Base-by-base conservation (phyloP, 1,140 invertebrate species). In the Trichonephila inaurata region DNA sequence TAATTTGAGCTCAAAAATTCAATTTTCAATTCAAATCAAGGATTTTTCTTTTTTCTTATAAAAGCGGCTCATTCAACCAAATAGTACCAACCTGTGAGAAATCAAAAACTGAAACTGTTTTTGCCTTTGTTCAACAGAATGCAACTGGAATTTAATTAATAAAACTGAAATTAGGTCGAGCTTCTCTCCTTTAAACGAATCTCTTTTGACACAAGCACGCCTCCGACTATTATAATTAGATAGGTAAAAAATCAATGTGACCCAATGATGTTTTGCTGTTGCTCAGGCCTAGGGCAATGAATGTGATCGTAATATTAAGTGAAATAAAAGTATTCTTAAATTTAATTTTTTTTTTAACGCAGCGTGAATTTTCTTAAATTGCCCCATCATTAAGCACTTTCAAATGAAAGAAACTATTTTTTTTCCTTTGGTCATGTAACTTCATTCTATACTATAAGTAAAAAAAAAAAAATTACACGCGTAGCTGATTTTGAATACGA, bases 221-320 rank as follows among this genome's bases (percentile, higher is more conserved):
- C 72, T 77, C 12, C 72, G 72, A 40, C 33, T 77, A 77, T 77
- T 77, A 77, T 77, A 77, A 77, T 77, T 77, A 77, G 28, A 77
- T 40, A 33, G 33, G 33, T 6, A 77, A 77, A 40, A 40, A 77
- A 40, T 77, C 24, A 77, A 18, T 40, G 18, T 28, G 24, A 77
- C 72, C 16, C 72, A 33, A 28, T 77, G 28, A 77, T 28, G 33
- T 64, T 64, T 33, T 40, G 24, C 28, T 40, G 18, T 40, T 28
- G 2, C 7, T 51, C 0, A 51, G 5, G 51, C 51, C 51, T 51
- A 10, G 51, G 51, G 51, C 51, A 51, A 51, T 51, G 51, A 51
- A 51, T 51, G 51, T 51, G 51, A 51, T 12, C 7, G 51, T 51
- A 51, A 51, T 51, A 51, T 51, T 51, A 51, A 51, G 51, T 51